phyloP scores from a whole-genome alignment of 2,888 invertebrate genomes.

The Polymixis lichenea region DNA sequence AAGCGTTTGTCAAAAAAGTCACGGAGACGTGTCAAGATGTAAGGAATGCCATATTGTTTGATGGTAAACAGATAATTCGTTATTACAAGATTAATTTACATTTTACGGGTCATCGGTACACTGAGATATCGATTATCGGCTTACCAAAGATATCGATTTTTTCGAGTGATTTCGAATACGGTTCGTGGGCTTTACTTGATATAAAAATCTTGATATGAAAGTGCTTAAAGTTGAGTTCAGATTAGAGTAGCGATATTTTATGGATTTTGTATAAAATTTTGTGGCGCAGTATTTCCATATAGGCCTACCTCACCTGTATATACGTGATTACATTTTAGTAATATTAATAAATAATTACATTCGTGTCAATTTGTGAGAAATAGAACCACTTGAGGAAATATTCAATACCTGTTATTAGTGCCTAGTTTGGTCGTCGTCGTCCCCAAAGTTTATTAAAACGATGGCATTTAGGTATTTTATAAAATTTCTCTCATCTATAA shows the following conservation, averaged over 20 bases:
- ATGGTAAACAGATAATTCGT: constrained; percentile 69
- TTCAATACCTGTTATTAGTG: not conserved
- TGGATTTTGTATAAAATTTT: not conserved
- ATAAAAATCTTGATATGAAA: constrained; percentile 49
- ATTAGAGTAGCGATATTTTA: constrained; percentile 39
- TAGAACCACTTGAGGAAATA: not conserved
- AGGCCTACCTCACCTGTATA: not conserved
- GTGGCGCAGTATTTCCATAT: constrained; percentile 23
- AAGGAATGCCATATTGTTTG: constrained; percentile 78
- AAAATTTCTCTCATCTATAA: constrained; percentile 1
- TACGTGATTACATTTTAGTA: constrained; percentile 6
- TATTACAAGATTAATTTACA: constrained; percentile 72
- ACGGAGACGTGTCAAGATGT: constrained; percentile 80
- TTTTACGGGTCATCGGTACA: constrained; percentile 61
- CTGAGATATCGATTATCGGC: constrained; percentile 58
- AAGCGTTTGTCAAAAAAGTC: constrained; percentile 81
- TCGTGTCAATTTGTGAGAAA: not conserved
- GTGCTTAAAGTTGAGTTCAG: constrained; percentile 46
- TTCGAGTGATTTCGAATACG: constrained; percentile 36
- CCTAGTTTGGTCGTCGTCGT: constrained; percentile 2
- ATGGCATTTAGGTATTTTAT: not conserved
- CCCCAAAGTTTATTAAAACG: not conserved
- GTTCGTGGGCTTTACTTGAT: constrained; percentile 46
- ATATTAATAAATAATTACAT: not conserved
- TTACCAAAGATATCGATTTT: constrained; percentile 53